Evolutionary conservation across 2,113 vertebrate species (phyloP).

Genomic region (Lycaon pictus): DNA sequence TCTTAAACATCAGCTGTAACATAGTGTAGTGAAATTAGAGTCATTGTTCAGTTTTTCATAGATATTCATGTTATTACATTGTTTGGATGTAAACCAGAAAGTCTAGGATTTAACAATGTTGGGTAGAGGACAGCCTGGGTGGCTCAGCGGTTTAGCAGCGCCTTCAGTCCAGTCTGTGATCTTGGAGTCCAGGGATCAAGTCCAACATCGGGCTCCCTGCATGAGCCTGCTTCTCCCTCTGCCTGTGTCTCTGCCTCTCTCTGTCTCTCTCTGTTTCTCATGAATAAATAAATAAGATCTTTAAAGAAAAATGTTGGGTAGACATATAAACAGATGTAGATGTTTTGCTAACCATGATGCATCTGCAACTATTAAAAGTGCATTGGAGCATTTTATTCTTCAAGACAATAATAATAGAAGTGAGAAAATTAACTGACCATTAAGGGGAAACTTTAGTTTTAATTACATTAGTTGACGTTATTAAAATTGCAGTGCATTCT

Average conservation of each 20-base stretch:
- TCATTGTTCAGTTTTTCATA: not conserved
- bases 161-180: no score
- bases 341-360: not conserved
- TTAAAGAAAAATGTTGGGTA: not conserved
- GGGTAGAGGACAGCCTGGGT: not conserved
- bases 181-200: no score
- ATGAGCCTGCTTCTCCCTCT: no score
- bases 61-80: not conserved
- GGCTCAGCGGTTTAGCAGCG: no score
- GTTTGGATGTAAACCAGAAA: not conserved
- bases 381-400: not conserved
- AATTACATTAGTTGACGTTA: not conserved
- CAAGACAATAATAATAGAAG: not conserved
- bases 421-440: slow-evolving; percentile 6
- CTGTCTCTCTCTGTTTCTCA: no score
- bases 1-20: not conserved
- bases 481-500: not conserved
- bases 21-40: not conserved
- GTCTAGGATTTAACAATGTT: not conserved
- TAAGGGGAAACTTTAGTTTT: not conserved
- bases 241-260: no score
- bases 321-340: not conserved
- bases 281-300: no score
- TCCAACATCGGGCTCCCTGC: no score
- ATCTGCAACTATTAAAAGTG: not conserved